Conservation (phyloP, 1,140 invertebrate genomes). For the Drosophila saltans region DNA sequence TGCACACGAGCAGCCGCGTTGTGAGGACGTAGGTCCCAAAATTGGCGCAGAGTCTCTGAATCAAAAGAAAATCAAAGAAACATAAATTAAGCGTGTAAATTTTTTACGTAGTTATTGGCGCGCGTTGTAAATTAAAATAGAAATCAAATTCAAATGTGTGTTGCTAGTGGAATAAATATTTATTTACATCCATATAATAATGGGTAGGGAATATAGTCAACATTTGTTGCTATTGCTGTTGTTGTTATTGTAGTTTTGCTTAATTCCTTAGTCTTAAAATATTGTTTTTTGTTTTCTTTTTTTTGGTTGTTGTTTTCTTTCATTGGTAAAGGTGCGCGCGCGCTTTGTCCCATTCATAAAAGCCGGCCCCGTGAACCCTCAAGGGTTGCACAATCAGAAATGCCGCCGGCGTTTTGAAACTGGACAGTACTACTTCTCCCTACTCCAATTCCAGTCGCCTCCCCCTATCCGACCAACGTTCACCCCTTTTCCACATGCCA, state of each 20-base stretch:
- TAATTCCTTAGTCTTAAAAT: not conserved
- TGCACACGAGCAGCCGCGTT: constrained; percentile 77
- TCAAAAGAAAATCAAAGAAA: not conserved
- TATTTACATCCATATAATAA: not conserved
- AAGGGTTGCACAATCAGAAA: constrained; percentile 23
- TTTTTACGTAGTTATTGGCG: constrained; percentile 11
- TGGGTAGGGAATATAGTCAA: not conserved
- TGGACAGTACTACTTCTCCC: constrained; percentile 12
- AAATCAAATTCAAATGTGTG: not conserved
- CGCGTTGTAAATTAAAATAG: not conserved
- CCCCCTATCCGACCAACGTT: not conserved
- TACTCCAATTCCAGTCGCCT: not conserved
- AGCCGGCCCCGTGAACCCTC: constrained; percentile 3
- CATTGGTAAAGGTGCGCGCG: constrained; percentile 45
- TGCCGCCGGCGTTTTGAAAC: constrained; percentile 18
- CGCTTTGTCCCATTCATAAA: constrained; percentile 20
- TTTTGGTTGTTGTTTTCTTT: constrained; percentile 17
- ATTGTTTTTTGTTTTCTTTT: constrained; percentile 27
- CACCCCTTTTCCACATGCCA: not conserved
- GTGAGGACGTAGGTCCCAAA: constrained; percentile 64
- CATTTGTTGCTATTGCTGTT: constrained; percentile 15
- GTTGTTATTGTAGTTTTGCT: constrained; percentile 18
- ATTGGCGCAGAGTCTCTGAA: constrained; percentile 7
- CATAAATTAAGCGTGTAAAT: not conserved
- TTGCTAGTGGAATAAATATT: constrained; percentile 9